Conservation (phyloP, 2,888 invertebrate species). For the Mantis religiosa region DNA sequence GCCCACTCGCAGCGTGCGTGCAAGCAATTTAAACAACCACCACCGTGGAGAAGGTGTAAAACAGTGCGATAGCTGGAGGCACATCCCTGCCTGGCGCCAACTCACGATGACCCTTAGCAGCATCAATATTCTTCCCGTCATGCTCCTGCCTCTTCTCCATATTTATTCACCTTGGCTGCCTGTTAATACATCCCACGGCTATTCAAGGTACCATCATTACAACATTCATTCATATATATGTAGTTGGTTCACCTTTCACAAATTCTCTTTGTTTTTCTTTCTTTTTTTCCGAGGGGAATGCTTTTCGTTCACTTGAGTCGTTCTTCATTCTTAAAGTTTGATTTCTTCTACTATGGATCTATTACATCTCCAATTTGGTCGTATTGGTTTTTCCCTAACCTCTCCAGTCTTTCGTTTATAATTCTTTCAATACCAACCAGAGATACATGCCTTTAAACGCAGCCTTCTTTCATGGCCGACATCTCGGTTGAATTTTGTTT, state of each 20-base stretch:
- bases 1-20: not conserved
- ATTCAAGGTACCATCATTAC: not conserved
- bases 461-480: too few species aligned
- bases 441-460: too few species aligned
- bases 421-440: too few species aligned
- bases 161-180: not conserved
- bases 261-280: too few species aligned
- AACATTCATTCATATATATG: not conserved
- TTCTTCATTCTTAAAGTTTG: too few species aligned
- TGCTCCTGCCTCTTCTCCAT: not conserved
- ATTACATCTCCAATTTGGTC: too few species aligned
- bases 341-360: too few species aligned
- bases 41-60: not conserved
- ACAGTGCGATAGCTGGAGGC: not conserved
- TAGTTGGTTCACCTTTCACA: not conserved
- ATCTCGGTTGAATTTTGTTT: too few species aligned
- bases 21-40: not conserved
- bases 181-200: not conserved
- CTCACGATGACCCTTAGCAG: not conserved
- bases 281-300: too few species aligned
- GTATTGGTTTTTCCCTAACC: too few species aligned
- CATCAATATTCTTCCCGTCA: not conserved
- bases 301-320: too few species aligned
- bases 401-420: too few species aligned
- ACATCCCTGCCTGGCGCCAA: not conserved